Evolutionary conservation across 2,888 invertebrate genomes (phyloP).

Genomic region (Rhogogaster chlorosoma): DNA sequence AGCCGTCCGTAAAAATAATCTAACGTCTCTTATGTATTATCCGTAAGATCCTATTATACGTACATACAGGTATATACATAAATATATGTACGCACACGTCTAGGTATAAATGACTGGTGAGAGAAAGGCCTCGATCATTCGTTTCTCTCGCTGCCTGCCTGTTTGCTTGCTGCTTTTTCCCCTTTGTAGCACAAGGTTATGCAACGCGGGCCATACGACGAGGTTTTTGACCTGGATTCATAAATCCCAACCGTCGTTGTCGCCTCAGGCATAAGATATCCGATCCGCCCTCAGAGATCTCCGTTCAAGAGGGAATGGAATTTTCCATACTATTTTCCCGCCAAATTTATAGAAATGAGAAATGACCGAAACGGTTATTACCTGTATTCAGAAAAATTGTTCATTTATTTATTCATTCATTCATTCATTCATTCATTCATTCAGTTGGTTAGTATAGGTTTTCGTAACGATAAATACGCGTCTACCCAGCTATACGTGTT

Average conservation of each 20-base stretch:
- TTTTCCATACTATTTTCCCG: neutral
- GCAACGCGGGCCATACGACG: conserved; percentile 57
- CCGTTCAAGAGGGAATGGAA: conserved; percentile 5
- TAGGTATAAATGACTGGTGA: conserved; percentile 42
- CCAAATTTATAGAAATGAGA: neutral
- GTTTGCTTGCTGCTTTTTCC: neutral
- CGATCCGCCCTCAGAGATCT: neutral
- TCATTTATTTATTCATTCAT: neutral
- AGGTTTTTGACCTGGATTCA: conserved; percentile 68
- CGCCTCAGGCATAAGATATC: conserved; percentile 3
- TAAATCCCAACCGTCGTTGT: conserved; percentile 52
- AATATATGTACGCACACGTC: neutral
- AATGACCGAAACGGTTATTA: neutral
- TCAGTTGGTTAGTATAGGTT: neutral
- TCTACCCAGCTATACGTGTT: neutral
- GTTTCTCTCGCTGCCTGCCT: neutral
- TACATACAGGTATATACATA: neutral
- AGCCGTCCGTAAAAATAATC: neutral
- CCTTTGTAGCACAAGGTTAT: conserved; percentile 68
- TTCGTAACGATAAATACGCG: neutral
- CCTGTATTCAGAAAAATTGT: neutral
- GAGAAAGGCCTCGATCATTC: conserved; percentile 62
- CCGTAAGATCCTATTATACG: neutral
- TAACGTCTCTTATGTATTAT: neutral
- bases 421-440: neutral